Percentiles rank a stretch among this genome's conserved stretches.
Evolutionary conservation across 2,113 vertebrate species (phyloP).

Genomic region (Leucoraja erinaceus): DNA sequence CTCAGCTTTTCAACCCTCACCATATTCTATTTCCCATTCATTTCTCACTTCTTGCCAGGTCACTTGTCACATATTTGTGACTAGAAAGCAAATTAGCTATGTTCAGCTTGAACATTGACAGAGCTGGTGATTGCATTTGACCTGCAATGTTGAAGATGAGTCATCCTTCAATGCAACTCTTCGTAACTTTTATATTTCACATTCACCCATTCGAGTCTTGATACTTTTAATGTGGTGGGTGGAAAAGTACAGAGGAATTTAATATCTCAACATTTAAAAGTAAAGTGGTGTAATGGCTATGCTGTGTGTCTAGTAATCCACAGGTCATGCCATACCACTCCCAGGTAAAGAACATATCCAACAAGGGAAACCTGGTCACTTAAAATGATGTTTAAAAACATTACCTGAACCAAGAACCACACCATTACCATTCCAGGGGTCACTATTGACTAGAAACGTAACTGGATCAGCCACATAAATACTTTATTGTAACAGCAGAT

Average conservation of each 20-base stretch:
- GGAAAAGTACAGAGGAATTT: neutral
- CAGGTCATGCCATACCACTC: too few species aligned
- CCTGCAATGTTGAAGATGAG: constrained; percentile 1
- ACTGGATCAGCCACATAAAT: too few species aligned
- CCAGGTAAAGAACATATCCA: too few species aligned
- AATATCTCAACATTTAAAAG: neutral
- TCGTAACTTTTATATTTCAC: neutral
- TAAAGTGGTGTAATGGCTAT: too few species aligned
- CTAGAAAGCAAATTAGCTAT: neutral
- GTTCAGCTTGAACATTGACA: neutral
- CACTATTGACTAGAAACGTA: too few species aligned
- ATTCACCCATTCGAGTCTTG: neutral
- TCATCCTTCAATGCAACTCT: too few species aligned
- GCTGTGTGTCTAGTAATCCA: too few species aligned
- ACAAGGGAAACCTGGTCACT: too few species aligned
- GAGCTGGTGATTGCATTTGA: neutral
- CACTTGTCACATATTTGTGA: neutral
- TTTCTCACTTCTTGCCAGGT: neutral
- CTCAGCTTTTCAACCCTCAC: neutral
- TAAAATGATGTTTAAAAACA: too few species aligned
- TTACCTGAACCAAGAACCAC: too few species aligned
- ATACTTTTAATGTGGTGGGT: neutral
- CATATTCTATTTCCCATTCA: neutral
- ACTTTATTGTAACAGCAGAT: too few species aligned
- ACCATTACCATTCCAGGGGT: too few species aligned